Evolutionary conservation across 2,113 vertebrate species (phyloP).

Genomic region (Taxidea taxus): DNA sequence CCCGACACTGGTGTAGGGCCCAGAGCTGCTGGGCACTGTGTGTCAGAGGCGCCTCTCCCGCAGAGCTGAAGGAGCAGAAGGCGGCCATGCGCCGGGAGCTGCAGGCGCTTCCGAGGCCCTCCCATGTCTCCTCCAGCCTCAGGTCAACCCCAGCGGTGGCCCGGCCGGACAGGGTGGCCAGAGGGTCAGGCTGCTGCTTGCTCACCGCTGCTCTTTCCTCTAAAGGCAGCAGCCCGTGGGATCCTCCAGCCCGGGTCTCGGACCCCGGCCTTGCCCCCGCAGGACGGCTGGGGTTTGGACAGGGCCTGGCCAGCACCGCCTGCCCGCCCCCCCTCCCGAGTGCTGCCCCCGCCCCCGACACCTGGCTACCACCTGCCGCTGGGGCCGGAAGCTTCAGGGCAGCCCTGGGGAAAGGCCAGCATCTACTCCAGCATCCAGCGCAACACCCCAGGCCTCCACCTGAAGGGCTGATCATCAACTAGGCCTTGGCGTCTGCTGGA

Average conservation of each 20-base stretch:
- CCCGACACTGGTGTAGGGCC: background rate
- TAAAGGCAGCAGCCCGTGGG: constrained; percentile 22
- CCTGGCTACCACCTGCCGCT: background rate
- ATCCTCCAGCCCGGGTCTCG: background rate
- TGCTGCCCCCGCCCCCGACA: background rate
- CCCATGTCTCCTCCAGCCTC: background rate
- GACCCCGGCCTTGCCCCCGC: background rate
- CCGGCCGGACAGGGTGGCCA: background rate
- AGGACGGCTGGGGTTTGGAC: background rate
- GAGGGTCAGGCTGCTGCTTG: background rate
- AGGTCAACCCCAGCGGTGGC: background rate
- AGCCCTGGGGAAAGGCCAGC: background rate
- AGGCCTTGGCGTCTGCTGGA: background rate
- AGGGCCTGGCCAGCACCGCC: background rate
- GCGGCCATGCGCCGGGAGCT: constrained; percentile 80
- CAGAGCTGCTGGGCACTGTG: background rate
- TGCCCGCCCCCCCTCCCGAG: constrained; percentile 61
- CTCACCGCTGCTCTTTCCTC: background rate
- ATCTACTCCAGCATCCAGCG: background rate
- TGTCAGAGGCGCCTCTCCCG: background rate
- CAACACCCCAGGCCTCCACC: background rate
- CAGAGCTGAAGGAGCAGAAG: constrained; percentile 84
- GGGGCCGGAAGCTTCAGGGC: constrained; percentile 45
- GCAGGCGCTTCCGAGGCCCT: background rate
- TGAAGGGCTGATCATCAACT: background rate